Base-by-base conservation (phyloP, 2,113 vertebrate genomes). In the Furnarius figulus region DNA sequence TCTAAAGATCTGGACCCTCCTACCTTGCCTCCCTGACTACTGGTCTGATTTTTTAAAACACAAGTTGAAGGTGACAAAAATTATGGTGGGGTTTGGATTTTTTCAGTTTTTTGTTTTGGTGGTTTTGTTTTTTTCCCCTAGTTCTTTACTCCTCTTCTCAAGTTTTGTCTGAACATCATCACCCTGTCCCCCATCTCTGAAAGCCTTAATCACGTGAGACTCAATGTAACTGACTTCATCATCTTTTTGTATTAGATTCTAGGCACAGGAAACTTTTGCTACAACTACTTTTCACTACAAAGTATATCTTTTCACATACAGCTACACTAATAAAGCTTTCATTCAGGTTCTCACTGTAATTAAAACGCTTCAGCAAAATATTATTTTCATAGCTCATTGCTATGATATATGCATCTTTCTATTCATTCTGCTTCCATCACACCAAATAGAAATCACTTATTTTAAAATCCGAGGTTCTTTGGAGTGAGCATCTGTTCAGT, bases 331-430 rank as follows among this genome's bases (percentile, higher is more conserved):
- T 65, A 75, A 94, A 75, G 22, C 30, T 95, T 90, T 78, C 47
- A 71, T 85, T 89, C 83, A 75, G 30, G 27, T 90, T 91, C 65
- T 90, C 7, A 10, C 68, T 30, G 44, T 72, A 92, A 71, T 89
- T 49, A 61, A 95, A 78, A 9, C 68, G 7, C 52, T 89, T 67
- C 56, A 63, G 61, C 55, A 88, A 89, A 95, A 92, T 73, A 85
- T 52, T 24, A 76, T 90, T 95, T 94, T 93, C 76, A 63, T 77
- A 90, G 73, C 85, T 90, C 92, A 72, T 67, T 85, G 65, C 52
- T 92, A 87, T 84, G 68, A 67, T 92, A 42, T 83, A 68, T 80
- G 75, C 53, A 83, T 49, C 79, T 83, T 90, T 77, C 28, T 83
- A 83, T 80, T 90, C 66, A 93, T 83, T 95, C 40, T 14, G 3